These are phyloP conservation scores for Hydrocynus forskahlii DNA, from an alignment of 2,797 vertebrate species.

Conservation along the genomic window DNA sequence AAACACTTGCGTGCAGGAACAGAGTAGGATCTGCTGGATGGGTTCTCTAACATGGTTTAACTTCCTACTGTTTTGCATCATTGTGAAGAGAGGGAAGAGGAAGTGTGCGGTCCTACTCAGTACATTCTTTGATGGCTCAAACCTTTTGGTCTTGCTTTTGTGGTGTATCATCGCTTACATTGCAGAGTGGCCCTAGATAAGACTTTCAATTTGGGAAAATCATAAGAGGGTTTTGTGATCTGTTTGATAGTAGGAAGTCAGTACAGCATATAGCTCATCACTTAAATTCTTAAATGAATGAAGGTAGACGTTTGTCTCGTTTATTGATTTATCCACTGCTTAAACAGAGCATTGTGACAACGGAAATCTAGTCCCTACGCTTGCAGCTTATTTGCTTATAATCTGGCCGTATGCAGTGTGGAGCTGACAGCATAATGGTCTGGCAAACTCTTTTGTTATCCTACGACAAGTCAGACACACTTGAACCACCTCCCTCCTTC, in stretches of 20 bases:
- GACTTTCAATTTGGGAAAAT: not conserved
- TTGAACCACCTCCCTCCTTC: slow-evolving; percentile 79
- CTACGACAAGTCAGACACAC: slow-evolving; percentile 93
- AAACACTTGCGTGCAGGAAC: not conserved
- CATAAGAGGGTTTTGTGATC: too few relatives aligned
- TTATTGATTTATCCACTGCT: not conserved
- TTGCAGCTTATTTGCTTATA: not conserved
- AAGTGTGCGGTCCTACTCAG: not conserved
- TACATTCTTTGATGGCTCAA: not conserved
- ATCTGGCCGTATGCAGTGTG: not conserved
- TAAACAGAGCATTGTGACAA: not conserved
- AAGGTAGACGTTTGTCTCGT: not conserved
- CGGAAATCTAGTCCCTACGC: not conserved
- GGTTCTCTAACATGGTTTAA: not conserved
- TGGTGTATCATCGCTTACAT: not conserved
- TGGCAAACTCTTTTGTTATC: slow-evolving; percentile 78
- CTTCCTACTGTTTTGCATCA: not conserved
- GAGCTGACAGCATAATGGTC: slow-evolving; percentile 16
- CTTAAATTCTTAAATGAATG: too few relatives aligned
- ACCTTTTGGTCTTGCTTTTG: not conserved
- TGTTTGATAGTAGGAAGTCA: too few relatives aligned
- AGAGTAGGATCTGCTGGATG: not conserved
- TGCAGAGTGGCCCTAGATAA: not conserved
- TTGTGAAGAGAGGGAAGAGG: not conserved
- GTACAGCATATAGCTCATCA: too few relatives aligned